Base-by-base conservation (phyloP, 2,888 invertebrate species). In the Chrysolina oricalcia region DNA sequence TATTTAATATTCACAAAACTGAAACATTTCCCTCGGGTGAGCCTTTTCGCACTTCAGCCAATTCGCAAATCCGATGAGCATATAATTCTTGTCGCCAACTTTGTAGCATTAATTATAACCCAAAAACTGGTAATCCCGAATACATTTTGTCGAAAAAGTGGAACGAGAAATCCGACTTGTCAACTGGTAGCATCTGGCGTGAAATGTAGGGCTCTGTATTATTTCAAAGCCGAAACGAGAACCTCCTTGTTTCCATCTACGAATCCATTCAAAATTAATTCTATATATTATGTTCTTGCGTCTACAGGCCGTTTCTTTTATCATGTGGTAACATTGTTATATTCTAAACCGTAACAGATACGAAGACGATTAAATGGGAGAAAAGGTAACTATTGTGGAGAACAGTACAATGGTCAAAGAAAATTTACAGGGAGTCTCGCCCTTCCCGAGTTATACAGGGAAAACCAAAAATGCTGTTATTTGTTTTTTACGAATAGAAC, bases 111-210 rank as follows among this genome's bases (percentile, higher is more conserved):
- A 72, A 72, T 72, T 67, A 67, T 67, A 48, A 66, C 23, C 9
- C 15, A 48, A 59, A 67, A 72, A 72, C 67, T 41, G 67, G 62
- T 72, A 72, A 67, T 72, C 62, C 67, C 46, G 72, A 67, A 72
- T 64, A 72, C 13, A 67, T 72, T 72, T 59, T 23, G 27, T 23
- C 35, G 56, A 67, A 67, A 72, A 53, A 35, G 8, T 35, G 40
- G 65, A 67, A 21, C 43, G 35, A 35, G 70, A n/a, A 70, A 43
- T 41, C 23, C 40, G 41, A 27, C 72, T 21, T 59, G 72, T 67
- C 72, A 67, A 72, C 67, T 35, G n/a, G 67, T 50, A 72, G 62
- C 72, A 72, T 72, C 72, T 72, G 72, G 67, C 62, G 13, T 65
- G n/a, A 72, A 72, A 72, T 72, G 53, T 71, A 27, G 40, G 35